phyloP scores from a whole-genome alignment of 2,113 vertebrate genomes.

The Orycteropus afer region DNA sequence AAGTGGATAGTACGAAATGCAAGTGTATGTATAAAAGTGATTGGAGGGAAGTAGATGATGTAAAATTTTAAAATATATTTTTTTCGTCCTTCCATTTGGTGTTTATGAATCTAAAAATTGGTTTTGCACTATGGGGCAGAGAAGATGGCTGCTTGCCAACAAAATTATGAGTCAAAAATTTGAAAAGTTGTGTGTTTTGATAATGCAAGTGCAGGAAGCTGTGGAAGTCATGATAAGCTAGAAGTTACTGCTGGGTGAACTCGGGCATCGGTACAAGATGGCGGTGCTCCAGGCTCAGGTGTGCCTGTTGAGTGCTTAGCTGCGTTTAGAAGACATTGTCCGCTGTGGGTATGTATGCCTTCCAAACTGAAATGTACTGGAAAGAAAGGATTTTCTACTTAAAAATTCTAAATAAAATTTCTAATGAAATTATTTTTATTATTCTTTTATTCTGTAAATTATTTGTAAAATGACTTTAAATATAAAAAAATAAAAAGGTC shows the following conservation, averaged over 20 bases:
- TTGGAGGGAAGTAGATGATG: not conserved
- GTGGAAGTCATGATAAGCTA: not conserved
- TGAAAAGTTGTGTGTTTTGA: conserved; percentile 20
- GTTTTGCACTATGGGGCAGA: not conserved
- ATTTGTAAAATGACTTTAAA: conserved; percentile 30
- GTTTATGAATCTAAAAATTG: conserved; percentile 30
- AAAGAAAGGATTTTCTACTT: conserved; percentile 21
- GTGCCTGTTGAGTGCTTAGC: not conserved
- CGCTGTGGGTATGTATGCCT: not conserved
- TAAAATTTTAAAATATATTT: not conserved
- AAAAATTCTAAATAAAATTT: not conserved
- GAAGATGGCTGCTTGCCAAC: not conserved
- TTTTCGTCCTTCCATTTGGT: not conserved
- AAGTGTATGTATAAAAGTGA: not conserved
- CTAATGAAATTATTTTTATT: not conserved
- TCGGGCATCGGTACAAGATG: accelerated
- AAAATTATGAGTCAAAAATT: not conserved
- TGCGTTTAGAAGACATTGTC: not conserved
- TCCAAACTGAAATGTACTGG: no score
- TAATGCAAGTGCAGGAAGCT: not conserved
- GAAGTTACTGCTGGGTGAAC: not conserved
- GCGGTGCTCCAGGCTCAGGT: not conserved
- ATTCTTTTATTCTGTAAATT: not conserved
- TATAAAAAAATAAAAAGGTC: not conserved
- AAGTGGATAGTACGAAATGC: not conserved